Conservation (phyloP, 64 coral and sea anemone genomes). For the Pocillopora damicornis region DNA sequence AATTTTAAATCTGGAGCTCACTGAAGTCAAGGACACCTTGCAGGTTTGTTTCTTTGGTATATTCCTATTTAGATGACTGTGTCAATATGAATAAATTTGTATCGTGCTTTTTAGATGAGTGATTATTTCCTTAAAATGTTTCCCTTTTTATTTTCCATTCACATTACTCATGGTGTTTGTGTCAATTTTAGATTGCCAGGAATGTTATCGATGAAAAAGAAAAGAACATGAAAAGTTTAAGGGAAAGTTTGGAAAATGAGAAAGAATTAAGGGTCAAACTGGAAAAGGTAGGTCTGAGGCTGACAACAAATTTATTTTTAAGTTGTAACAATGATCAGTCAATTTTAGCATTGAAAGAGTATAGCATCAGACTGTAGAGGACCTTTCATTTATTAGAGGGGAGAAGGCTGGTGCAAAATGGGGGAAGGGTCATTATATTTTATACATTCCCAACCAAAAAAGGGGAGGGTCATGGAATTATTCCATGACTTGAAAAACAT, state of each 20-base stretch:
- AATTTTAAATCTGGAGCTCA: constrained; percentile 78
- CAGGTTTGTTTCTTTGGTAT: constrained; percentile 37
- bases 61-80: neutral
- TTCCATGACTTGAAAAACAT: no score
- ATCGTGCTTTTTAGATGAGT: no score
- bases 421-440: no score
- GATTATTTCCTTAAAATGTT: neutral
- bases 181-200: constrained; percentile 59
- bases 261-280: constrained; percentile 63
- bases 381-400: neutral
- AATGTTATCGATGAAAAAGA: constrained; percentile 92
- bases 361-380: neutral
- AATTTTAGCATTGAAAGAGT: neutral
- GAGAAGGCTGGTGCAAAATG: neutral
- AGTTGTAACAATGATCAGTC: neutral
- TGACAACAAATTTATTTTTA: neutral
- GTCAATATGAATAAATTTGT: no score
- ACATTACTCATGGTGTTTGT: no score
- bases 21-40: constrained; percentile 89
- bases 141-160: neutral
- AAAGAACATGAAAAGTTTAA: constrained; percentile 83
- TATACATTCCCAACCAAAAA: no score
- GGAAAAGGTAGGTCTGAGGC: constrained; percentile 42
- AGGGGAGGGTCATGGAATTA: no score
- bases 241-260: constrained; percentile 53